Percentiles rank a stretch among this genome's conserved stretches.
Evolutionary conservation across 2,113 vertebrate genomes (phyloP).

Genomic region (Mirounga angustirostris): DNA sequence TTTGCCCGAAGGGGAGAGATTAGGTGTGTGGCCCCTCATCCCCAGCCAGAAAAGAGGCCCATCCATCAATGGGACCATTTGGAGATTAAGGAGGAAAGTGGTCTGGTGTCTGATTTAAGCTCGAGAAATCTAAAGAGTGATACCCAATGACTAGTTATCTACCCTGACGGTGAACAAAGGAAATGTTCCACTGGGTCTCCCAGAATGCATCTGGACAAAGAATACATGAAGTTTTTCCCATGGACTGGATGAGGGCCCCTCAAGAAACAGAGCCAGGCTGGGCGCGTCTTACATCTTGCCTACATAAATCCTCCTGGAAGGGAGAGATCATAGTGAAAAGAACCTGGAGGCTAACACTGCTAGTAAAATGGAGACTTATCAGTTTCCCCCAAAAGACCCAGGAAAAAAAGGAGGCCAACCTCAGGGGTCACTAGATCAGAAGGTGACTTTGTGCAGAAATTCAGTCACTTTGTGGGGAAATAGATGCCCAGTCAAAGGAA

Average conservation of each 20-base stretch:
- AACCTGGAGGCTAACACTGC: not conserved
- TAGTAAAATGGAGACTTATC: not conserved
- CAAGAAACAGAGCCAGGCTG: not conserved
- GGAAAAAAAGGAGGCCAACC: not conserved
- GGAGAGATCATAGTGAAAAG: not conserved
- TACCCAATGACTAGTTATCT: too few species aligned
- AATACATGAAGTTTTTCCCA: not conserved
- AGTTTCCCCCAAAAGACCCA: not conserved
- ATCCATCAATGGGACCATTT: too few species aligned
- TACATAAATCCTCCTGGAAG: not conserved
- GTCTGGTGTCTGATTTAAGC: not conserved
- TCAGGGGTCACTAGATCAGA: not conserved
- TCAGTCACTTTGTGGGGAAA: not conserved
- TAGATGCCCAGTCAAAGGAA: not conserved
- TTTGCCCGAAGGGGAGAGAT: not conserved
- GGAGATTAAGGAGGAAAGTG: accelerated
- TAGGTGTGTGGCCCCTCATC: not conserved
- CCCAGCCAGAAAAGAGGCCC: not conserved
- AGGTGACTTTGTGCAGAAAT: not conserved
- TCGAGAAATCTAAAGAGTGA: not conserved
- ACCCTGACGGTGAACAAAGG: not conserved
- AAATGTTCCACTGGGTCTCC: not conserved
- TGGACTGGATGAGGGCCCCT: not conserved
- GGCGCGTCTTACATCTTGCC: too few species aligned
- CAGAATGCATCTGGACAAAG: not conserved